Percentiles rank a stretch among this genome's conserved stretches.
Conservation (phyloP, 2,113 vertebrate genomes). For the Cyphomyrus plagiostoma region DNA sequence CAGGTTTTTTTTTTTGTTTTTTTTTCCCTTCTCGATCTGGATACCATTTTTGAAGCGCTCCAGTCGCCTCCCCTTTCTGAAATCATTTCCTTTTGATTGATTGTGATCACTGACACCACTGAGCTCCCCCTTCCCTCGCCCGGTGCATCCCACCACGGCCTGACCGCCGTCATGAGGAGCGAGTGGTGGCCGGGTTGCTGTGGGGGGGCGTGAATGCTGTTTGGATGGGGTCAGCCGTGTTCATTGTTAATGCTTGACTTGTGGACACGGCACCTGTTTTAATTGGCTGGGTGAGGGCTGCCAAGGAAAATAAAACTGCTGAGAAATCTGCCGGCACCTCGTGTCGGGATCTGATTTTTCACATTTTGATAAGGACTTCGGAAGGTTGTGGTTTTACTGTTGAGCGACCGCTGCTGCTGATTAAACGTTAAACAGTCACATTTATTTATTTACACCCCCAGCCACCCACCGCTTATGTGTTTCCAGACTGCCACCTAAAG, state of each 20-base stretch:
- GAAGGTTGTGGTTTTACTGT: constrained; percentile 23
- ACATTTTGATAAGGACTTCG: constrained; percentile 15
- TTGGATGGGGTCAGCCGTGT: not conserved
- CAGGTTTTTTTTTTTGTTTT: not conserved
- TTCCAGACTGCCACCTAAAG: constrained; percentile 43
- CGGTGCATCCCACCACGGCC: not conserved
- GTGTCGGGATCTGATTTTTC: constrained; percentile 11
- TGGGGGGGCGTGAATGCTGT: not conserved
- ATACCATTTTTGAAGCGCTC: not conserved
- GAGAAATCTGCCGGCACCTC: not conserved
- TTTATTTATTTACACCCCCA: constrained; percentile 24
- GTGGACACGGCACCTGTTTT: constrained; percentile 15
- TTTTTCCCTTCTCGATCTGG: not conserved
- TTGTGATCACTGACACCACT: not conserved
- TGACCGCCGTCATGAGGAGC: not conserved
- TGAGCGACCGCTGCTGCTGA: constrained; percentile 27
- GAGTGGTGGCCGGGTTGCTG: no score
- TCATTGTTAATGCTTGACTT: constrained; percentile 21
- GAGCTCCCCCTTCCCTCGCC: not conserved
- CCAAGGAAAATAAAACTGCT: not conserved
- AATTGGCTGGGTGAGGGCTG: not conserved
- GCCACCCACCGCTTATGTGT: not conserved
- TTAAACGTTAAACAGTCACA: constrained; percentile 33
- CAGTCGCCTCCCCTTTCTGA: not conserved
- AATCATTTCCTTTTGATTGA: not conserved